A percentile compares a stretch with the other conserved stretches of the same genome.
These are phyloP conservation scores for Fundulus diaphanus DNA, from an alignment of 2,797 vertebrate species.

Conservation along the genomic window DNA sequence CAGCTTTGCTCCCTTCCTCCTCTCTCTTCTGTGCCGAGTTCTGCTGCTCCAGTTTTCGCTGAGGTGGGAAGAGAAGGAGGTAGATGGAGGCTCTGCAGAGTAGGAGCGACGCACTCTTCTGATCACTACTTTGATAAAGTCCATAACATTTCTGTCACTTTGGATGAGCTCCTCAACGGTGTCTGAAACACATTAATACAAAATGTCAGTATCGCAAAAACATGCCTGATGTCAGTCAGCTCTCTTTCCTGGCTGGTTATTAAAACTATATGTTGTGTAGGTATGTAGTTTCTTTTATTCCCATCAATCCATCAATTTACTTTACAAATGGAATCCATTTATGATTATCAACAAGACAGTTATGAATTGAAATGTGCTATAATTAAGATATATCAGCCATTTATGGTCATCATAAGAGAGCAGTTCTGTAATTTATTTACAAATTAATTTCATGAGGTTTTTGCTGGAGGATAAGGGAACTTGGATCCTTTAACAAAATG, in stretches of 20 bases:
- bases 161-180: conserved; percentile 81
- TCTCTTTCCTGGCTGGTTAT: neutral
- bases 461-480: too few species aligned
- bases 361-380: neutral
- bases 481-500: too few species aligned
- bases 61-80: conserved; percentile 69
- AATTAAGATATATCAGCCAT: neutral
- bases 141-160: conserved; percentile 85
- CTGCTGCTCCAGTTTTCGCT: conserved; percentile 68
- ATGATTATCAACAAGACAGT: neutral
- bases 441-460: too few species aligned
- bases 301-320: neutral
- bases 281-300: neutral
- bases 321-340: neutral
- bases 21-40: conserved; percentile 79
- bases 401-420: neutral
- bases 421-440: too few species aligned
- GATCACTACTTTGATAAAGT: conserved; percentile 91
- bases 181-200: conserved; percentile 77
- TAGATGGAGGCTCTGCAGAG: conserved; percentile 44
- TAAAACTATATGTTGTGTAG: neutral
- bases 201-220: conserved; percentile 14
- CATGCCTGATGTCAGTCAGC: neutral
- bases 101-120: conserved; percentile 87
- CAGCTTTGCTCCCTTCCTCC: conserved; percentile 63